Percentiles rank a stretch among this genome's conserved stretches.
phyloP scores from a whole-genome alignment of 2,113 vertebrate genomes.

The Centropus bengalensis region DNA sequence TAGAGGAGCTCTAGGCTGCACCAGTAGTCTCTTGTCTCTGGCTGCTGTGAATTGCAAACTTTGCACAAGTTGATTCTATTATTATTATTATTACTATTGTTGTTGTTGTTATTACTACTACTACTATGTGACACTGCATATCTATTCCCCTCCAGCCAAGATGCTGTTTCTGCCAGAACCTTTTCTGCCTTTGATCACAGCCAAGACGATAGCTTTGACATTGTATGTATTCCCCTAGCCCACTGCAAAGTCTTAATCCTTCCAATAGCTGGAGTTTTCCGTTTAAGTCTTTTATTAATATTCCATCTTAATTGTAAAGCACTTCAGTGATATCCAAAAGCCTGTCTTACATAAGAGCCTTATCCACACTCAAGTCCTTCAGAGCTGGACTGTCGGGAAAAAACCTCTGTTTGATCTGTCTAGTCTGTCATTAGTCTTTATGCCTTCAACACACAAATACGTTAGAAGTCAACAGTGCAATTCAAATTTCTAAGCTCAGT shows the following conservation, averaged over 20 bases:
- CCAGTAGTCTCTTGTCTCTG: background rate
- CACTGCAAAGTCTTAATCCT: slow-evolving; percentile 56
- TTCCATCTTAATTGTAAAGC: slow-evolving; percentile 65
- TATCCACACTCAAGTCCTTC: slow-evolving; percentile 51
- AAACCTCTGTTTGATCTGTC: slow-evolving; percentile 37
- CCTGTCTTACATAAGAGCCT: slow-evolving; percentile 63
- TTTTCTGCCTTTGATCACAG: slow-evolving; percentile 41
- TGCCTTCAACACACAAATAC: background rate
- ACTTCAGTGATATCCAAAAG: slow-evolving; percentile 55
- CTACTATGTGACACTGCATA: background rate
- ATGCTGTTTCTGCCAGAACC: background rate
- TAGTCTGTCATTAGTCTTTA: slow-evolving; percentile 1
- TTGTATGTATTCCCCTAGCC: background rate
- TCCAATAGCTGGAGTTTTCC: slow-evolving; percentile 60
- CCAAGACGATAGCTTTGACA: slow-evolving; percentile 34
- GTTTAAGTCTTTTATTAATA: slow-evolving; percentile 69
- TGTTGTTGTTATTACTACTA: background rate
- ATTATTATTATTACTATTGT: background rate
- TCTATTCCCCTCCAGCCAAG: background rate
- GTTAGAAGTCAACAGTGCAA: background rate
- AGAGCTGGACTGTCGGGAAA: slow-evolving; percentile 26
- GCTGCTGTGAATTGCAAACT: background rate
- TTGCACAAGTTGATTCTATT: background rate
- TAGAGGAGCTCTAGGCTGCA: background rate
- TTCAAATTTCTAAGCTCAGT: slow-evolving; percentile 20